phyloP scores from a whole-genome alignment of 2,888 invertebrate genomes.

The Lasioglossum marginatum region DNA sequence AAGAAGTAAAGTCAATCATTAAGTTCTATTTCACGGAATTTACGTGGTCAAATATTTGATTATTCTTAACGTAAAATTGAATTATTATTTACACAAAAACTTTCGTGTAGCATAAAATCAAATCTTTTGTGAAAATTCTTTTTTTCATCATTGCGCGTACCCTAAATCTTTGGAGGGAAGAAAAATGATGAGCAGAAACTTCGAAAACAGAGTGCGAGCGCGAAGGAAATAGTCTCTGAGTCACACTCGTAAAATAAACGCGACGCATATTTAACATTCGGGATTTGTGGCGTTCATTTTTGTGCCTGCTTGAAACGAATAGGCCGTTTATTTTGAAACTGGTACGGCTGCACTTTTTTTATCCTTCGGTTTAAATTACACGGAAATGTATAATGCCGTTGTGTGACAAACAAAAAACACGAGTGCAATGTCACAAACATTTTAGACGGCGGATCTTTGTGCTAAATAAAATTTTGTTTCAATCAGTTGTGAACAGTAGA shows the following conservation, averaged over 20 bases:
- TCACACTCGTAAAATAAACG: constrained; percentile 45
- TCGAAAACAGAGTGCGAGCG: constrained; percentile 5
- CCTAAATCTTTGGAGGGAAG: not conserved
- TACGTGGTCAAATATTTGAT: not conserved
- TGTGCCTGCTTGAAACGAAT: not conserved
- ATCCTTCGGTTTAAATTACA: not conserved
- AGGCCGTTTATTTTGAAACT: not conserved
- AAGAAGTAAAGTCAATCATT: not conserved
- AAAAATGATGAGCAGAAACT: not conserved
- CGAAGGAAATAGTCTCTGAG: constrained; percentile 39
- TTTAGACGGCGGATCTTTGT: not conserved
- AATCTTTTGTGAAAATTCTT: not conserved
- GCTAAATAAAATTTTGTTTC: too few species aligned
- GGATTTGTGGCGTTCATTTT: constrained; percentile 29
- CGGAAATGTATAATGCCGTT: not conserved
- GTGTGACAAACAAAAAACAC: not conserved
- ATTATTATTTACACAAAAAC: not conserved
- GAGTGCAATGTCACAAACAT: not conserved
- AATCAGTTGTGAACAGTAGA: too few species aligned
- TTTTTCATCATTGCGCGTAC: too few species aligned
- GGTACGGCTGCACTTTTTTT: not conserved
- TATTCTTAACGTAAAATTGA: not conserved
- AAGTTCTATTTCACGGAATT: not conserved
- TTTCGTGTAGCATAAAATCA: too few species aligned
- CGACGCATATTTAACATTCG: constrained; percentile 23